Conservation (phyloP, 2,888 invertebrate genomes). For the Amiota mariae region DNA sequence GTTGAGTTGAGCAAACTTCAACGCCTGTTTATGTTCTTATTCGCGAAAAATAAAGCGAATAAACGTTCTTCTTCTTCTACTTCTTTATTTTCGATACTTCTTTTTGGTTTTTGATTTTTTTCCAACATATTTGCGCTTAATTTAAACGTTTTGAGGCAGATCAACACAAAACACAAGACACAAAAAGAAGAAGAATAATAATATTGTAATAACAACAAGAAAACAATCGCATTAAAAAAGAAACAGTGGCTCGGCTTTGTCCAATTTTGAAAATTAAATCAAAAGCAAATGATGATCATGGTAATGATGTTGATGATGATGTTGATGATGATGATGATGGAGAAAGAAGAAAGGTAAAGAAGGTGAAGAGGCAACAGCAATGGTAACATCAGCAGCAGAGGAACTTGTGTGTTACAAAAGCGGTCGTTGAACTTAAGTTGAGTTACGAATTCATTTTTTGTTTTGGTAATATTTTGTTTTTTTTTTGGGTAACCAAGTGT, state of each 20-base stretch:
- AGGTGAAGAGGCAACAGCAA: neutral
- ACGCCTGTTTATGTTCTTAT: slow-evolving; percentile 63
- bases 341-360: too few species aligned
- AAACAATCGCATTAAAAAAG: neutral
- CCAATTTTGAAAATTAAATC: slow-evolving; percentile 14
- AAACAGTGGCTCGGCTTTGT: slow-evolving; percentile 28
- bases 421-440: slow-evolving; percentile 58
- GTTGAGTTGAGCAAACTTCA: slow-evolving; percentile 55
- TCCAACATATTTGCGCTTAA: neutral
- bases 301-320: neutral
- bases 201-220: neutral
- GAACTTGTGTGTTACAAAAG: slow-evolving; percentile 51
- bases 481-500: slow-evolving; percentile 52
- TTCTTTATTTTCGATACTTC: neutral
- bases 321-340: too few species aligned
- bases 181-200: neutral
- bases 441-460: slow-evolving; percentile 46
- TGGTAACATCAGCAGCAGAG: slow-evolving; percentile 32
- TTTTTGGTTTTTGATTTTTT: neutral
- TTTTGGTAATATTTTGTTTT: slow-evolving; percentile 64
- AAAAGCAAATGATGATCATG: neutral
- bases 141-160: slow-evolving; percentile 5
- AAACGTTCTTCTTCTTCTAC: slow-evolving; percentile 26
- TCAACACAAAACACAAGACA: neutral
- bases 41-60: slow-evolving; percentile 43